Evolutionary conservation across 1,140 invertebrate genomes (phyloP).

Genomic region (Mya arenaria): DNA sequence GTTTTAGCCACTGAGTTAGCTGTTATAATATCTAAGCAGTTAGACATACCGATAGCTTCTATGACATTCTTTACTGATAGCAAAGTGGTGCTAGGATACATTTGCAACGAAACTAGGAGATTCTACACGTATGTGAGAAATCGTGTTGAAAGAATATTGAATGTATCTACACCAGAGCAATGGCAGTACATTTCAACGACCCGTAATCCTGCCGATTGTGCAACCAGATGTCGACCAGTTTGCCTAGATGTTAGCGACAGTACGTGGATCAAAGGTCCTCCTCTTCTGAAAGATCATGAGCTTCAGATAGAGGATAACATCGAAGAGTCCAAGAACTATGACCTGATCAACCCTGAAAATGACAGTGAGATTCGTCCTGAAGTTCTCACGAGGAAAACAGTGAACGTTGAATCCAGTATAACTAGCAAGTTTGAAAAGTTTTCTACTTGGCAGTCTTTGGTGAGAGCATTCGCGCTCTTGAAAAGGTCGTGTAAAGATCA

Average conservation of each 20-base stretch:
- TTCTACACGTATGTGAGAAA: conserved; percentile 25
- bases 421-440: conserved; percentile 9
- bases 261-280: too few relatives aligned
- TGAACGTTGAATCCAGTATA: background rate
- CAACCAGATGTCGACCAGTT: too few relatives aligned
- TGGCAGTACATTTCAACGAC: background rate
- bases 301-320: too few relatives aligned
- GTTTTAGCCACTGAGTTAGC: background rate
- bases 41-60: background rate
- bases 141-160: conserved; percentile 2
- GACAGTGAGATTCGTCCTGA: conserved; percentile 32
- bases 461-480: conserved; percentile 6
- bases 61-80: conserved; percentile 15
- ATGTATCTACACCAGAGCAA: background rate
- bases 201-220: conserved; percentile 8
- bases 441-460: conserved; percentile 14
- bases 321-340: too few relatives aligned
- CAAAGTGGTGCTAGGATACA: conserved; percentile 5
- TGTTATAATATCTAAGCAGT: background rate
- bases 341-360: background rate
- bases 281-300: too few relatives aligned
- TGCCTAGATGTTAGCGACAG: too few relatives aligned
- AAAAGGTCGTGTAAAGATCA: conserved; percentile 1
- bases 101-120: conserved; percentile 10
- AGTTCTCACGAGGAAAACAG: background rate